Evolutionary conservation across 2,797 vertebrate species (phyloP).

Genomic region (Typhlichthys eigenmanni): DNA sequence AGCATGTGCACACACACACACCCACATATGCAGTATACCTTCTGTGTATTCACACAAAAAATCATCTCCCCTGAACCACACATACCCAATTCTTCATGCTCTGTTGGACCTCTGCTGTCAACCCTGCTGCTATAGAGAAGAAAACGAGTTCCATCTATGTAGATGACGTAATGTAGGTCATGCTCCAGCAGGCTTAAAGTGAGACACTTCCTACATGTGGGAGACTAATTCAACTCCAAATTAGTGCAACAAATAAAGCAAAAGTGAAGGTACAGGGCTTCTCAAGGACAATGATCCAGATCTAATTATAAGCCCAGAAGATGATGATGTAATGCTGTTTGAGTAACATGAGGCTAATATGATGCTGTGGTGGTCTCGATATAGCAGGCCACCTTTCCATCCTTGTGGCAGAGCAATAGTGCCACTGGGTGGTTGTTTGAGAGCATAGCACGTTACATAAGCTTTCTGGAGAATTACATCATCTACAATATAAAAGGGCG

Average conservation of each 20-base stretch:
- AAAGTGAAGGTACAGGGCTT: constrained; percentile 11
- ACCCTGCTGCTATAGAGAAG: constrained; percentile 47
- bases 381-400: constrained; percentile 46
- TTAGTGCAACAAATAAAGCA: constrained; percentile 7
- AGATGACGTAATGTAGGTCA: constrained; percentile 68
- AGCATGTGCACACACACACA: neutral
- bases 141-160: constrained; percentile 49
- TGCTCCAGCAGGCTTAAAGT: constrained; percentile 30
- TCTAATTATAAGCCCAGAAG: constrained; percentile 28
- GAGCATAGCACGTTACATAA: constrained; percentile 58
- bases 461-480: constrained; percentile 61
- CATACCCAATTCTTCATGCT: constrained; percentile 61
- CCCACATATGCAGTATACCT: neutral
- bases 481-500: constrained; percentile 22
- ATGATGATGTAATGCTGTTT: constrained; percentile 71
- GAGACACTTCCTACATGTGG: constrained; percentile 4
- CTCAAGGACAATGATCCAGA: constrained; percentile 13
- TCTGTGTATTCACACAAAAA: constrained; percentile 59
- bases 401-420: constrained; percentile 61
- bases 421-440: constrained; percentile 65
- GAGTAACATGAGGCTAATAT: constrained; percentile 41
- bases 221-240: constrained; percentile 2
- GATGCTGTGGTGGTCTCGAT: constrained; percentile 43
- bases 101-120: constrained; percentile 59
- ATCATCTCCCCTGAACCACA: constrained; percentile 62